Conservation (phyloP, 2,113 vertebrate species). For the Galemys pyrenaicus region DNA sequence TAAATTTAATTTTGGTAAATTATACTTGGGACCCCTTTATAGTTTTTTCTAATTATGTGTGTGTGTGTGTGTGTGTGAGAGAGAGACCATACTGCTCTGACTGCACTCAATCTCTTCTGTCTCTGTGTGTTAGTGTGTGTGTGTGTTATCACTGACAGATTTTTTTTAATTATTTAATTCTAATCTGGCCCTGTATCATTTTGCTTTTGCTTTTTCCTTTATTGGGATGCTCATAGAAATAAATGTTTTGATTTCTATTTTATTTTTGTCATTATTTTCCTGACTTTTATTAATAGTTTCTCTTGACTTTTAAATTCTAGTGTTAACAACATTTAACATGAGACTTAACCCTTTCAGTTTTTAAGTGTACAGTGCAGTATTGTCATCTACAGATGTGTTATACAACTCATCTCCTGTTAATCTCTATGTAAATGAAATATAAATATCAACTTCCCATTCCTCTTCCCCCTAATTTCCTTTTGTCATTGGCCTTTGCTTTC, state of each 20-base stretch:
- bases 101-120: too few species aligned
- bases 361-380: neutral
- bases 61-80: neutral
- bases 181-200: slow-evolving; percentile 74
- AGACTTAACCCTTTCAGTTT: neutral
- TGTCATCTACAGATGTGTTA: neutral
- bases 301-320: neutral
- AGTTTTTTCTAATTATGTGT: neutral
- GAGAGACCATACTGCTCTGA: too few species aligned
- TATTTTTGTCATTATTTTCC: slow-evolving; percentile 30
- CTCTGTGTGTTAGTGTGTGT: neutral
- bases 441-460: neutral
- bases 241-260: slow-evolving; percentile 50
- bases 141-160: slow-evolving; percentile 61
- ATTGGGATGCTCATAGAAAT: slow-evolving; percentile 75
- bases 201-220: slow-evolving; percentile 75
- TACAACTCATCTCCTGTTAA: neutral
- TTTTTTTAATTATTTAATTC: slow-evolving; percentile 76
- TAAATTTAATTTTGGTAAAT: neutral
- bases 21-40: neutral
- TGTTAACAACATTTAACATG: neutral
- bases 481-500: neutral
- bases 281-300: neutral
- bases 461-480: neutral
- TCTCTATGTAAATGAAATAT: neutral